These are phyloP conservation scores for Capitulum mitella DNA, from an alignment of 2,888 invertebrate species.

Conservation along the genomic window DNA sequence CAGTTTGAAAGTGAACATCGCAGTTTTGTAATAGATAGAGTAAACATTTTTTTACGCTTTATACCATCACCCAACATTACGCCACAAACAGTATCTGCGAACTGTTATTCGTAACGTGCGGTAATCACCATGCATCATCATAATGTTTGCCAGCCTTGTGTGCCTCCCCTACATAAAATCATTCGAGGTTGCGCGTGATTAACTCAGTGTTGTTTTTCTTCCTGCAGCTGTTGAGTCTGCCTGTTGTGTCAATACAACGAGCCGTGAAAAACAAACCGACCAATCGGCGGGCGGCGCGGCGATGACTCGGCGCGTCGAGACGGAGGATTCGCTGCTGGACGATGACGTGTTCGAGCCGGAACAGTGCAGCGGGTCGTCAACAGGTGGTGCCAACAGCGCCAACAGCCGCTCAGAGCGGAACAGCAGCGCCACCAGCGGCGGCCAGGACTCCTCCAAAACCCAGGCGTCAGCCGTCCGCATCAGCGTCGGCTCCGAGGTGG, in stretches of 20 bases:
- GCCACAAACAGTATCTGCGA: too few relatives aligned
- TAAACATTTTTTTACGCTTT: too few relatives aligned
- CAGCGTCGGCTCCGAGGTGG: slow-evolving; percentile 14
- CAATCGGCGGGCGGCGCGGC: not conserved
- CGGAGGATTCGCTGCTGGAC: slow-evolving; percentile 15
- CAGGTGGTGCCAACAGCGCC: not conserved
- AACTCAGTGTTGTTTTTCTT: too few relatives aligned
- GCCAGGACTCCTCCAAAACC: not conserved
- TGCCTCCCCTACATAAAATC: too few relatives aligned
- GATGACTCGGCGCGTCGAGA: slow-evolving; percentile 13
- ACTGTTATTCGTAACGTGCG: not conserved
- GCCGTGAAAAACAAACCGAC: not conserved
- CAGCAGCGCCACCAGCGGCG: slow-evolving; percentile 6
- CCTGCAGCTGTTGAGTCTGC: too few relatives aligned
- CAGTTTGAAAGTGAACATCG: too few relatives aligned
- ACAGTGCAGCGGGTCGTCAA: not conserved
- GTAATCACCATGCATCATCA: too few relatives aligned
- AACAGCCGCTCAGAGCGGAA: not conserved
- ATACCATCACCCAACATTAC: too few relatives aligned
- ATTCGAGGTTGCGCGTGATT: not conserved
- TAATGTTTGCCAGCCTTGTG: too few relatives aligned
- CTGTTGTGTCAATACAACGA: not conserved
- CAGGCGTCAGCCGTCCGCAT: not conserved
- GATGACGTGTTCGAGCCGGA: slow-evolving; percentile 23
- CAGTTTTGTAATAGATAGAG: too few relatives aligned